Evolutionary conservation across 64 coral and sea anemone genomes (phyloP), one percentile per base, ranked within the genome.

Genomic region (Acropora tenuis): DNA sequence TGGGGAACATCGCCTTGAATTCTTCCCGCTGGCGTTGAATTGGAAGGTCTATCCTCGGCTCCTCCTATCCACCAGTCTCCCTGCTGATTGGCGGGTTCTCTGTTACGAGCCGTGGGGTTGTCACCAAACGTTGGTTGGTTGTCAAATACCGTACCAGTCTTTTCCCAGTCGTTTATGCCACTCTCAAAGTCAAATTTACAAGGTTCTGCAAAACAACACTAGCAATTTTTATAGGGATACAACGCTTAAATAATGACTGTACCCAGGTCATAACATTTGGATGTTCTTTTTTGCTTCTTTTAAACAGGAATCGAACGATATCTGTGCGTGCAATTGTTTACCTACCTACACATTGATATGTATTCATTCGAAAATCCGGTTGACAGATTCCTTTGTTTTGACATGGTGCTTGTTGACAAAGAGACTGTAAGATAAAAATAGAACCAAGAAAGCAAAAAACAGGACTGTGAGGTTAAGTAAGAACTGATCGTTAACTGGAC

Each of bases 311-410:
- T 30, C 30, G 30, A 30, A 30, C 30, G 30, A 30, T 30, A 30
- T 30, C 30, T 30, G 0, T 30, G 30, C 30, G 30, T 30, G 30
- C 30, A 30, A 30, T 30, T 30, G 30, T 30, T 30, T 30, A 30
- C 30, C 30, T 30, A 30, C 30, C 30, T 30, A 30, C 30, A 30
- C 30, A 30, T 0, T 30, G 30, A 30, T 78, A 89, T 1, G 73
- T 46, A 75, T 89, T 78, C 18, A 46, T 7, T 30, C 66, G 13
- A 58, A 77, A 78, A 2, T 78, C 87, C 41, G 89, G 89, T 20
- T 84, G 41, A 60, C 89, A 91, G 69, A 6, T 69, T 43, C 65
- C 79, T 6, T 30, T 41, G 50, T 91, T 91, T 10, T 84, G 19
- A 78, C 89, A 91, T 1, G 50, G 78, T 76, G 19, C 41, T 13